A percentile compares a stretch with the other conserved stretches of the same genome.
Evolutionary conservation across 1,140 invertebrate species (phyloP).

Genomic region (Paralvinella palmiformis): DNA sequence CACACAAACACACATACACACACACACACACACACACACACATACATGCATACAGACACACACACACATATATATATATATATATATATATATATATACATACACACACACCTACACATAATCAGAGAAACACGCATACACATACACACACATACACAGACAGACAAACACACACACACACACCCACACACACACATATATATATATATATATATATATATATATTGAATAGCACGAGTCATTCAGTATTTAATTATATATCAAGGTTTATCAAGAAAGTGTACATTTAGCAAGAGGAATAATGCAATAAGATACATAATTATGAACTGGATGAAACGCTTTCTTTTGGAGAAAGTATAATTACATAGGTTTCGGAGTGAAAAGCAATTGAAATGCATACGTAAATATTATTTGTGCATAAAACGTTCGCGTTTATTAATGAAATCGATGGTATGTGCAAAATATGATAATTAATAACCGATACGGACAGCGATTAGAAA

Average conservation of each 20-base stretch:
- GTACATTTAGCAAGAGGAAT: not conserved
- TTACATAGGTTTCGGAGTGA: too few relatives aligned
- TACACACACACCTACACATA: not conserved
- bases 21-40: too few relatives aligned
- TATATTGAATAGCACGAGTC: not conserved
- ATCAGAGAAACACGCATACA: not conserved
- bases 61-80: not conserved
- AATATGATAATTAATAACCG: too few relatives aligned
- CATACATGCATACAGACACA: too few relatives aligned
- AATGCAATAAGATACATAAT: not conserved
- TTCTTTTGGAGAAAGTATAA: too few relatives aligned
- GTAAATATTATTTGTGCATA: too few relatives aligned
- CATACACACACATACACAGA: not conserved
- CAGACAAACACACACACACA: not conserved
- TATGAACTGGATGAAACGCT: too few relatives aligned
- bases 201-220: not conserved
- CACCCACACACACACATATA: not conserved
- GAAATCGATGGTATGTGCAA: too few relatives aligned
- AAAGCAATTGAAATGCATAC: too few relatives aligned
- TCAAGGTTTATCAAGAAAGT: not conserved
- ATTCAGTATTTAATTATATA: not conserved
- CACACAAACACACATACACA: too few relatives aligned
- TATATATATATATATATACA: not conserved
- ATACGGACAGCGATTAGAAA: too few relatives aligned
- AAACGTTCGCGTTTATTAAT: too few relatives aligned